phyloP scores from a whole-genome alignment of 1,140 invertebrate genomes.

The Protaetia brevitarsis region DNA sequence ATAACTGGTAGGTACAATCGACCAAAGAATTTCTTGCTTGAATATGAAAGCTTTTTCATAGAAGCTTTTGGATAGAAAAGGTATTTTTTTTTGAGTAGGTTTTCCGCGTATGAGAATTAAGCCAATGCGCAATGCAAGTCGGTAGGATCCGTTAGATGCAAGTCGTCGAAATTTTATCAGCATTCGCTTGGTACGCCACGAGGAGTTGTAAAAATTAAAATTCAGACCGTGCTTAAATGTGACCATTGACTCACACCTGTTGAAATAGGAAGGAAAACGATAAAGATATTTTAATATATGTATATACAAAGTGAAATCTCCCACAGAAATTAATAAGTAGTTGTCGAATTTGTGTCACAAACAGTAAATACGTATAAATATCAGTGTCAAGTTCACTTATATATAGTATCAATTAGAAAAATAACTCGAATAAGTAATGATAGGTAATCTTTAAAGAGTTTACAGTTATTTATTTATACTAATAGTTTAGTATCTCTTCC shows the following conservation, averaged over 20 bases:
- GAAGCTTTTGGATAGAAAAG: too few relatives aligned
- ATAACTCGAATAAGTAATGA: too few relatives aligned
- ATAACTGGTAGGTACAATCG: constrained; percentile 5
- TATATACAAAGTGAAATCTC: not conserved
- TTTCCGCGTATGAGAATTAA: too few relatives aligned
- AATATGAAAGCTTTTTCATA: not conserved
- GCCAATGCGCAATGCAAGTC: not conserved
- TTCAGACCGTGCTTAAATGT: not conserved
- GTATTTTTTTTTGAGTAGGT: too few relatives aligned
- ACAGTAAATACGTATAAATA: too few relatives aligned
- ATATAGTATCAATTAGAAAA: too few relatives aligned
- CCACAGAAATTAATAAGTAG: not conserved
- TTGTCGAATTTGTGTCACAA: constrained; percentile 4
- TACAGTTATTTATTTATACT: too few relatives aligned
- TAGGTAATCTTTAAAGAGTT: too few relatives aligned
- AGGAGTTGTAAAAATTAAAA: constrained; percentile 7
- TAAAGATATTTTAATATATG: constrained; percentile 6
- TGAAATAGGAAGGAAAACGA: constrained; percentile 3
- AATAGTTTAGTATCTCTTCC: too few relatives aligned
- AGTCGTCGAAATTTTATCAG: not conserved
- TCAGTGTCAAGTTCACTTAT: too few relatives aligned
- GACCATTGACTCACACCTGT: constrained; percentile 17
- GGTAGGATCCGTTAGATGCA: not conserved
- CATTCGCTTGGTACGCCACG: not conserved
- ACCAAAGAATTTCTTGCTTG: not conserved